Base-by-base conservation (phyloP, 2,113 vertebrate genomes). In the Aramus guarauna region DNA sequence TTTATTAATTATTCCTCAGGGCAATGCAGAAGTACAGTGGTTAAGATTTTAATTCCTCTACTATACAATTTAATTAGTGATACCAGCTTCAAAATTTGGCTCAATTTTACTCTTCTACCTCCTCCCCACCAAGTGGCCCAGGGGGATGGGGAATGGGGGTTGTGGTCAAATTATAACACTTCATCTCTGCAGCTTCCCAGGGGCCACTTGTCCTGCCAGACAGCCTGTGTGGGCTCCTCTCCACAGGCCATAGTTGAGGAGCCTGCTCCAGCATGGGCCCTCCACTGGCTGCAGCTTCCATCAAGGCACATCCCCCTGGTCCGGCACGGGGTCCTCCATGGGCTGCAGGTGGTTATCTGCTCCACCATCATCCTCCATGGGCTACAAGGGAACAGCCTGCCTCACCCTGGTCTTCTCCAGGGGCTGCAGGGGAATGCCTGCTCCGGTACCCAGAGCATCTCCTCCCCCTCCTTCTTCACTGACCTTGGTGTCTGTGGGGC, bases 281-380 rank as follows among this genome's bases (percentile, higher is more conserved):
- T 32, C 50, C 59, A 26, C 12, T 4, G 36, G 41, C 36, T 50
- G 41, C 32, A 72, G 15, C 24, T 47, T 66, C 34, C 37, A 59
- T 29, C 16, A 32, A 41, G 30, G n/a, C 13, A 79, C 15, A 22
- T 73, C 39, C 13, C 24, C 18, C 17, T n/a, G 5, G 47, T 37
- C 17, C 9, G 13, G 30, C 1, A 0, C 8, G 15, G 19, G 22
- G 8, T 50, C 11, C 29, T 74, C 27, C 36, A 9, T 0, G 1
- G 36, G 27, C 6, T 56, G 22, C 36, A 79, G 21, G 67, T 21
- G 26, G 32, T 5, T 4, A 27, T 37, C 37, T 78, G n/a, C n/a
- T 84, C 52, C 22, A 43, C 18, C 1, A 0, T 55, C 6, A 11
- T 9, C 24, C 20, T 34, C 26, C 67, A 21, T 2, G 11, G 45